Conservation (phyloP, 2,888 invertebrate genomes). For the Dermolepida albohirtum region DNA sequence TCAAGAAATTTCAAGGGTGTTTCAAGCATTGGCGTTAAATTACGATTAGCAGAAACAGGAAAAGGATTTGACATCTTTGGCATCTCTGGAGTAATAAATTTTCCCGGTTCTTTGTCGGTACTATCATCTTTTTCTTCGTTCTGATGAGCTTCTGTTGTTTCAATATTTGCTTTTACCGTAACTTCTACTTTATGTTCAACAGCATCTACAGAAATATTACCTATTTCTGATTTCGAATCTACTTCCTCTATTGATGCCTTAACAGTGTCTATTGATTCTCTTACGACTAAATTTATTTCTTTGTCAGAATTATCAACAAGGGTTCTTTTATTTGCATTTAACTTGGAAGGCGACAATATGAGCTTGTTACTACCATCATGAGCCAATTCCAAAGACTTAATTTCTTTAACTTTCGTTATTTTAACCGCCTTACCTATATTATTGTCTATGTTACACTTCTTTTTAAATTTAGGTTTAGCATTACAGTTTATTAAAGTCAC, state of each 20-base stretch:
- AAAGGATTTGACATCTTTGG: conserved; percentile 22
- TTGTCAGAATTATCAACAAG: conserved; percentile 45
- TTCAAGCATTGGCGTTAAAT: conserved; percentile 54
- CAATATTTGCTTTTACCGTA: background rate
- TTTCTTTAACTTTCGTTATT: conserved; percentile 48
- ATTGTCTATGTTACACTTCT: conserved; percentile 55
- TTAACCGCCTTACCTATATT: conserved; percentile 43
- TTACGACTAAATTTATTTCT: background rate
- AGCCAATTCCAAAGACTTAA: conserved; percentile 46
- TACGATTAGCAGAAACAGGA: conserved; percentile 50
- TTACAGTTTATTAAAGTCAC: conserved; percentile 49
- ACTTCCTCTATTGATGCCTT: too few species aligned
- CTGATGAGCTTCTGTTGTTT: background rate
- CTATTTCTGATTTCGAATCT: background rate
- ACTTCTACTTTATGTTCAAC: background rate
- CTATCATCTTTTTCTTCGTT: background rate
- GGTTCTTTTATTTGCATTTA: conserved; percentile 55
- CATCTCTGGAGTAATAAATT: conserved; percentile 45
- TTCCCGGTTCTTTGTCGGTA: conserved; percentile 2
- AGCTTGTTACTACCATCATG: conserved; percentile 47
- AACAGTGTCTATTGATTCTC: too few species aligned
- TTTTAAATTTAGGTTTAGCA: conserved; percentile 50
- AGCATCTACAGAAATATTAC: background rate
- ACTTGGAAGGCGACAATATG: conserved; percentile 56
- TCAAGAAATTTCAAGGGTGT: conserved; percentile 53